Base-by-base conservation (phyloP, 2,888 invertebrate genomes). In the Steinernema scapterisci region DNA sequence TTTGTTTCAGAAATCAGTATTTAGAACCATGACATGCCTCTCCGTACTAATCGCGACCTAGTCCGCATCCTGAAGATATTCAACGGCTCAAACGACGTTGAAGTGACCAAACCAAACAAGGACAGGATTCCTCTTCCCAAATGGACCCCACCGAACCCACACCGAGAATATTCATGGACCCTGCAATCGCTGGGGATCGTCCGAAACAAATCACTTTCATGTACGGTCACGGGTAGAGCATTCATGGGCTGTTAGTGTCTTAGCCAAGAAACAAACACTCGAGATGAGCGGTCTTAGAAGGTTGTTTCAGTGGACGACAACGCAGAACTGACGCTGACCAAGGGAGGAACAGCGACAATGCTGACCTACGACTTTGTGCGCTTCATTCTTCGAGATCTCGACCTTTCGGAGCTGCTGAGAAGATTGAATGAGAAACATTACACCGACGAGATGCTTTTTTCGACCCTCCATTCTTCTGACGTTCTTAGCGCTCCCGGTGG, bases 381-480 rank as follows among this genome's bases (percentile, higher is more conserved):
- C 3, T 63, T 63, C 16, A 31, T 31, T 31, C 19, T 63, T 1
- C 27, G 19, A 9, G 38, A 63, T 27, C 19, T 63, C 16, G 31
- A 63, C 63, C 2, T 63, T 1, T 27, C 63, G 16, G 63, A 63
- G 16, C 31, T 63, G 63, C 25, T 63, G 63, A 9, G 31, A 31
- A 27, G 63, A 63, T n/a, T 63, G 63, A 63, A 27, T 31, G 31
- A 63, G 19, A 1, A 31, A 38, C 31, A 63, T 27, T 63, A 63
- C 63, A 63, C 63, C 11, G 63, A 63, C 63, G 63, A 63, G 63
- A 63, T 63, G 63, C 63, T 63, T 25, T 63, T 63, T n/a, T 31
- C 63, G 13, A n/a, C 63, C 16, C 38, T 63, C 11, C 63, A 63
- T 25, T 9, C 63, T 27, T 63, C 63, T 7, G 63, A 63, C 27